Base-by-base conservation (phyloP, 2,888 invertebrate genomes). In the Dicyrtoma fusca region DNA sequence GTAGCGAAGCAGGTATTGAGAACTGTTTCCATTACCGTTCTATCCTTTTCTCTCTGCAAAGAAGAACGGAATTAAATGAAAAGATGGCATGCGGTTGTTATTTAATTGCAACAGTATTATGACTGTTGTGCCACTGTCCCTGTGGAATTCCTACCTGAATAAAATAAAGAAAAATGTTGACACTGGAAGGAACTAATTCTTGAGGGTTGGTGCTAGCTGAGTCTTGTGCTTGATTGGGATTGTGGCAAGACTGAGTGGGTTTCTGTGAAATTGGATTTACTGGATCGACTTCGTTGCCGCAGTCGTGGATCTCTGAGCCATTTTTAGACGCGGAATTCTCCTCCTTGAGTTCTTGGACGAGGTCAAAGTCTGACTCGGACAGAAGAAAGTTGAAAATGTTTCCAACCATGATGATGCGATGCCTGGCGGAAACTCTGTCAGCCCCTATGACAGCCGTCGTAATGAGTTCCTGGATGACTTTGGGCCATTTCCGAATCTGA, bases 21-120 rank as follows among this genome's bases (percentile, higher is more conserved):
- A 79, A 95, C 86, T 47, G 93, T 92, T 85, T 95, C 95, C 81
- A 94, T 86, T 84, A 94, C 95, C 53, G 94, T 94, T 85, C 93
- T 92, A 79, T 90, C 91, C 81, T 89, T 89, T 85, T 95, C 95
- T 83, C 90, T 91, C 87, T 87, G 82, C n/a, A n/a, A n/a, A n/a
- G n/a, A n/a, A n/a, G n/a, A n/a, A n/a, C n/a, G n/a, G 81, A 76
- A 72, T 73, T 45, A 73, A 64, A 51, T 34, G n/a, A n/a, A n/a
- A n/a, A n/a, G n/a, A n/a, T n/a, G n/a, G n/a, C n/a, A n/a, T n/a
- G n/a, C n/a, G n/a, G n/a, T n/a, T n/a, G n/a, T n/a, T n/a, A n/a
- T n/a, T n/a, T n/a, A n/a, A n/a, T n/a, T n/a, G n/a, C n/a, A n/a
- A n/a, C n/a, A n/a, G n/a, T n/a, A n/a, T n/a, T n/a, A n/a, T n/a